A percentile compares a stretch with the other conserved stretches of the same genome.
These are phyloP conservation scores for Fulmarus glacialis DNA, from an alignment of 2,113 vertebrate genomes.

Conservation along the genomic window DNA sequence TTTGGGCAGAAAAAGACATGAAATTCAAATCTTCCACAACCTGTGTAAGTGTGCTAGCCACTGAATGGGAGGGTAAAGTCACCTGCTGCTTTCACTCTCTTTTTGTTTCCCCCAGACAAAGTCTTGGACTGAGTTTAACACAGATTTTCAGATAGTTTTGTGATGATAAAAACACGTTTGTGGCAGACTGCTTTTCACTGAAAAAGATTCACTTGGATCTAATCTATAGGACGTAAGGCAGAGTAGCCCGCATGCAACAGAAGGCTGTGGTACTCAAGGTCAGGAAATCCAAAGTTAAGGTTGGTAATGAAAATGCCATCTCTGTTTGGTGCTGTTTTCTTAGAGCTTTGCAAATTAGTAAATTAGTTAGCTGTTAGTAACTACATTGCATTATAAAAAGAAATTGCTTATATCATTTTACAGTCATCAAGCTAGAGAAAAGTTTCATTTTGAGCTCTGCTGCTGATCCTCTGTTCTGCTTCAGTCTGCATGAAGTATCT, in stretches of 20 bases:
- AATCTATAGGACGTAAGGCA: not conserved
- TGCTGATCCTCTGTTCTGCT: not conserved
- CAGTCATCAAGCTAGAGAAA: not conserved
- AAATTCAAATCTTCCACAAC: not conserved
- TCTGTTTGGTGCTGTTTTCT: not conserved
- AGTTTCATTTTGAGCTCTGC: not conserved
- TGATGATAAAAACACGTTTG: not conserved
- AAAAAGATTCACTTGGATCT: not conserved
- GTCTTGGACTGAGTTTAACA: not conserved
- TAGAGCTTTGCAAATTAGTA: not conserved
- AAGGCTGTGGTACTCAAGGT: not conserved
- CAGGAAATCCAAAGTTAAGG: not conserved
- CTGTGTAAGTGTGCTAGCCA: rapidly evolving
- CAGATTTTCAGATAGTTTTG: not conserved
- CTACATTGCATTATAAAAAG: not conserved
- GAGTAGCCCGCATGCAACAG: not conserved
- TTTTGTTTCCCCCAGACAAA: not conserved
- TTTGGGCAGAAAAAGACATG: not conserved
- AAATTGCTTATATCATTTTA: not conserved
- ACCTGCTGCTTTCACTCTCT: not conserved
- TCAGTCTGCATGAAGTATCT: not conserved
- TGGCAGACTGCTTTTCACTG: not conserved
- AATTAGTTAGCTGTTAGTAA: not conserved
- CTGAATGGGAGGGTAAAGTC: not conserved
- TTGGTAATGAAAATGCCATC: not conserved